These are phyloP conservation scores for Perodicticus potto DNA, from an alignment of 2,797 vertebrate species.

Conservation along the genomic window DNA sequence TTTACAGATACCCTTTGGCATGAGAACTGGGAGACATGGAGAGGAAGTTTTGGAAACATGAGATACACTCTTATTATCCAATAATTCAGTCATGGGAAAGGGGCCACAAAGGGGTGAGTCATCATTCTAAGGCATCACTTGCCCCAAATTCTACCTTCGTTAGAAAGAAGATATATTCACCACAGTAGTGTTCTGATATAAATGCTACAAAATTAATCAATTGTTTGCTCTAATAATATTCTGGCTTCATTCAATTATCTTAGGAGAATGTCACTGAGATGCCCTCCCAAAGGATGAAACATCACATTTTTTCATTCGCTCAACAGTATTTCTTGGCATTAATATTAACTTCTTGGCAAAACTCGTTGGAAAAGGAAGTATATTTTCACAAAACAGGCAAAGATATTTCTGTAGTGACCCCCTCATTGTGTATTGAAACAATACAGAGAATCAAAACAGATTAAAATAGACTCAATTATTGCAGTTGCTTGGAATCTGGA, in stretches of 20 bases:
- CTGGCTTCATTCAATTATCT: constrained; percentile 7
- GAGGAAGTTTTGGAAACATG: constrained; percentile 28
- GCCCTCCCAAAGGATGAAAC: background rate
- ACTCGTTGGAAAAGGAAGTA: constrained; percentile 54
- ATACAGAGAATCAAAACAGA: constrained; percentile 46
- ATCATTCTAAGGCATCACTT: background rate
- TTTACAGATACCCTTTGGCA: background rate
- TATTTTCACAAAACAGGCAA: constrained; percentile 42
- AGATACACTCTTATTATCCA: background rate
- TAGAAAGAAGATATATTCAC: background rate
- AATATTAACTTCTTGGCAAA: constrained; percentile 73
- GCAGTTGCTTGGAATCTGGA: constrained; percentile 38
- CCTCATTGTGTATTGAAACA: background rate
- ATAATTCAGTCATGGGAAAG: constrained; percentile 33
- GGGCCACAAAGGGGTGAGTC: background rate
- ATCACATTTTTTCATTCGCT: constrained; percentile 44
- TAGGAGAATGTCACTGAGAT: background rate
- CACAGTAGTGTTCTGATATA: background rate
- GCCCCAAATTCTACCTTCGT: constrained; percentile 4
- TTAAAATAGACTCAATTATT: constrained; percentile 49
- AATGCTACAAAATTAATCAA: constrained; percentile 12
- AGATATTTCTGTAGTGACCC: background rate
- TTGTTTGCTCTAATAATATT: constrained; percentile 3
- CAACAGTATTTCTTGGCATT: constrained; percentile 46
- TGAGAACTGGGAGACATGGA: background rate